Evolutionary conservation across 2,113 vertebrate species (phyloP), one percentile per base, ranked within the genome.

Genomic region (Camelus bactrianus): DNA sequence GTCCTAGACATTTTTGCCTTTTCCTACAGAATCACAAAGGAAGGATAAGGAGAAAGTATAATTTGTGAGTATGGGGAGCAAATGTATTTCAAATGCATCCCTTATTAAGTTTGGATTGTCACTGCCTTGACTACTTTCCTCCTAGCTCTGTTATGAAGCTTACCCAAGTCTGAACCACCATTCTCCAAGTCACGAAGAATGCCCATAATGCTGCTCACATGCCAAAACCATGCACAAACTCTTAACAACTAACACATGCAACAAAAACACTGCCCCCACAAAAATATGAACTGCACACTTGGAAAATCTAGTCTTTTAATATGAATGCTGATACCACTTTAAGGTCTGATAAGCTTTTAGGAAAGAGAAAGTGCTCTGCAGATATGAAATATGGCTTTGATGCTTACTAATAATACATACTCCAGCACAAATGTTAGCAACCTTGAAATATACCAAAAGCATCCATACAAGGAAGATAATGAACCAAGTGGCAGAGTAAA

Each of bases 301-400:
- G 13, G 69, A 84, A 91, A 83, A 93, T 24, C 19, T 69, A 80
- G 22, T 73, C 14, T 89, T 97, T 79, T 85, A 89, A 69, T 52
- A 69, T 46, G 85, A 60, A 88, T 22, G 58, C 4, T 92, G 6
- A 26, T 28, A 87, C 11, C 12, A 70, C 13, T 86, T 82, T 65
- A 86, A 94, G 30, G 8, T 14, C 35, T 69, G 86, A 15, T 60
- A 11, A 89, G n/a, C n/a, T 77, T 83, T 91, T 52, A 85, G 65
- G 46, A 93, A 93, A 82, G 6, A 76, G 46, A 96, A 87, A 92
- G 46, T 70, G 22, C 62, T 88, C n/a, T 88, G 30, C 8, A 90
- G 48, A 81, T 92, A 76, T 42, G 17, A 94, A 90, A 86, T 67
- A 52, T 12, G 30, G 42, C 79, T 94, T 38, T 82, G 60, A 86